These are phyloP conservation scores for Atopsyche davidsoni DNA, from an alignment of 1,140 invertebrate genomes.

Conservation along the genomic window DNA sequence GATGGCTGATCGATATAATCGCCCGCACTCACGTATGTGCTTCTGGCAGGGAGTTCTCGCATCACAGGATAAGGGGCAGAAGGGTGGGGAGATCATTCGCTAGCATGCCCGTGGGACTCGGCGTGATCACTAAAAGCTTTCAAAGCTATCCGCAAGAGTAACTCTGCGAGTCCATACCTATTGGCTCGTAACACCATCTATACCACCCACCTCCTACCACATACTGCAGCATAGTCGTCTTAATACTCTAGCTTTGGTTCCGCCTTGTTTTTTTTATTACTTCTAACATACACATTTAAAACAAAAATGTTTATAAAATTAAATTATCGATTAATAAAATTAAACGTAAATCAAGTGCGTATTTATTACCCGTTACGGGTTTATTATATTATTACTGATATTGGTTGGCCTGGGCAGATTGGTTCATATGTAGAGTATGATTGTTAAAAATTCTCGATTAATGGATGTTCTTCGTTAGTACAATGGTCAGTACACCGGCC, in stretches of 20 bases:
- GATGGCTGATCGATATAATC: constrained; percentile 14
- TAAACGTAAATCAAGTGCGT: too few species aligned
- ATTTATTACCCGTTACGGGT: too few species aligned
- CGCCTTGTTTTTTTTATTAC: not conserved
- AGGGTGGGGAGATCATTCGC: constrained; percentile 26
- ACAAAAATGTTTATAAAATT: too few species aligned
- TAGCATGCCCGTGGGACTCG: constrained; percentile 29
- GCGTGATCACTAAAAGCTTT: constrained; percentile 32
- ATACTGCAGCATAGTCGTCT: too few species aligned
- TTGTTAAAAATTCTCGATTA: too few species aligned
- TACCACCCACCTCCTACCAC: not conserved
- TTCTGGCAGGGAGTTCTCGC: not conserved
- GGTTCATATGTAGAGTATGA: too few species aligned
- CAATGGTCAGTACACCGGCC: too few species aligned
- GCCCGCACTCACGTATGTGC: constrained; percentile 2
- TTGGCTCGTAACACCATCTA: not conserved
- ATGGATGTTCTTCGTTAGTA: too few species aligned
- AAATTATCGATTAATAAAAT: too few species aligned
- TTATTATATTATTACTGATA: too few species aligned
- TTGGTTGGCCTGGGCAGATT: too few species aligned
- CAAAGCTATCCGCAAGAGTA: constrained; percentile 27
- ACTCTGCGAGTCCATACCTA: constrained; percentile 11
- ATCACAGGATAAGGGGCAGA: not conserved
- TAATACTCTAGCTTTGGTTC: not conserved
- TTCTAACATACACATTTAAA: not conserved